Percentiles rank a stretch among this genome's conserved stretches.
phyloP scores from a whole-genome alignment of 2,888 invertebrate genomes.

The Cephus nigrinus region DNA sequence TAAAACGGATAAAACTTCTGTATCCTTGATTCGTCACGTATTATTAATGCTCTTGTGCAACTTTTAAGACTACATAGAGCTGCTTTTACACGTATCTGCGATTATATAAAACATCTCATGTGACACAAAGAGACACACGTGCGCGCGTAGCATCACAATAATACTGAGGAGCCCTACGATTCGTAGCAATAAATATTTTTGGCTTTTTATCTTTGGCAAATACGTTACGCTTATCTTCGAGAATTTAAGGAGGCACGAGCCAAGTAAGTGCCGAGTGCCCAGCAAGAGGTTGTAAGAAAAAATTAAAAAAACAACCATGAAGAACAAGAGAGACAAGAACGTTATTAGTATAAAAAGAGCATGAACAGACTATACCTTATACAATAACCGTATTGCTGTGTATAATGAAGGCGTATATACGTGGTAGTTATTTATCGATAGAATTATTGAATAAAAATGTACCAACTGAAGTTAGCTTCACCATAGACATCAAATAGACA shows the following conservation, averaged over 20 bases:
- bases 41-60: not conserved
- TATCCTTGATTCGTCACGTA: conserved; percentile 14
- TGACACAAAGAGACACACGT: conserved; percentile 24
- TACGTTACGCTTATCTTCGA: not conserved
- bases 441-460: not conserved
- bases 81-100: not conserved
- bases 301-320: not conserved
- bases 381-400: not conserved
- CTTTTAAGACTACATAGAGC: not conserved
- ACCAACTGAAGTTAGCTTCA: not conserved
- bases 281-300: not conserved
- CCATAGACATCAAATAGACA: not conserved
- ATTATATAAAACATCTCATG: conserved; percentile 6
- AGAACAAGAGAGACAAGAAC: not conserved
- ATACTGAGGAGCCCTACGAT: conserved; percentile 17
- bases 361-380: not conserved
- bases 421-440: not conserved
- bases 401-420: not conserved
- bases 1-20: conserved; percentile 20
- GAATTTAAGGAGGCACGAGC: not conserved
- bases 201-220: conserved; percentile 23
- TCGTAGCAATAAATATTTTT: conserved; percentile 29
- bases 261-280: not conserved
- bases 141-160: conserved; percentile 18
- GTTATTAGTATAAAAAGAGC: not conserved